Evolutionary conservation across 1,140 invertebrate genomes (phyloP), one percentile per base, ranked within the genome.

Genomic region (Charaxes varanes): DNA sequence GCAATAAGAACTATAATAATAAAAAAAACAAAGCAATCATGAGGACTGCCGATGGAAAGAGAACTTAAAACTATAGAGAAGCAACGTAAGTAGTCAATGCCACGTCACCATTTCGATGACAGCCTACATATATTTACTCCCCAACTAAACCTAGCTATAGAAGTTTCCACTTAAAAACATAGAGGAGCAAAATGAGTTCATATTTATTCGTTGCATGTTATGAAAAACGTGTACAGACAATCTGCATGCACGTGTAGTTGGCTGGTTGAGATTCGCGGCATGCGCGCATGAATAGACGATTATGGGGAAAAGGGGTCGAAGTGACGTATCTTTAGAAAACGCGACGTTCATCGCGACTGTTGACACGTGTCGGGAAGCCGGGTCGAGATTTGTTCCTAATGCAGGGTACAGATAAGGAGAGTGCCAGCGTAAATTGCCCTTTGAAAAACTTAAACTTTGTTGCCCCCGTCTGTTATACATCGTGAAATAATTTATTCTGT

Each of bases 271-370:
- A 71, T 65, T 71, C 67, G 63, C 48, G 31, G 43, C 56, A 48
- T 53, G 59, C 56, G 45, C 47, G 47, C 54, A 65, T 66, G 64
- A 68, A 68, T 71, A 66, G 63, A 65, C 59, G 57, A 71, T 68
- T 67, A 68, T 61, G 48, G 54, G 47, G 49, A 54, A 63, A 68
- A 63, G 64, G 51, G 67, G 67, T 71, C 64, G 62, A 61, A 68
- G 59, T 58, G 60, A 54, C 50, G 53, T 53, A 61, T 57, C 53
- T 65, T 52, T 54, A 50, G 53, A 49, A 52, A 60, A 60, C 36
- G 56, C 32, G 47, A 43, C n/a, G 49, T 43, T 48, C 24, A 45
- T 55, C 56, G 52, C 55, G 47, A 55, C 56, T 48, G 41, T 40
- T 54, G 48, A 49, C 48, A 51, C 48, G 48, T 51, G 48, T 45